phyloP scores from a whole-genome alignment of 2,797 vertebrate genomes.

The Peromyscus melanophrys region DNA sequence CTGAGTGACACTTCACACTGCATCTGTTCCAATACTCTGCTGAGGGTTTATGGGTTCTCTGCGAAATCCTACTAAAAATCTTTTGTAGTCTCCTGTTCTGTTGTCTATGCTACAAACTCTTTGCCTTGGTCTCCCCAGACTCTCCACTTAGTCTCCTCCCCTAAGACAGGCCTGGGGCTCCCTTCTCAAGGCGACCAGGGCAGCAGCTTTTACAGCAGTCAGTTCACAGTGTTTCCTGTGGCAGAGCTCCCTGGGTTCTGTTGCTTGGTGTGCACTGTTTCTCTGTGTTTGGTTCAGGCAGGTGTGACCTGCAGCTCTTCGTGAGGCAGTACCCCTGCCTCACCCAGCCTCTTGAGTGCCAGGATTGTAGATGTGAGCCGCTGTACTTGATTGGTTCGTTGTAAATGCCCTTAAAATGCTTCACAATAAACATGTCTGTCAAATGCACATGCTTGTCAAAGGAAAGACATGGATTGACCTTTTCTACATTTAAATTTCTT shows the following conservation, averaged over 20 bases:
- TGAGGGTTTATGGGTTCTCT: background rate
- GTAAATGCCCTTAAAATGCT: conserved; percentile 62
- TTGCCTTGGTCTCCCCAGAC: background rate
- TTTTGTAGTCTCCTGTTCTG: background rate
- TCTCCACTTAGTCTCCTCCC: conserved; percentile 23
- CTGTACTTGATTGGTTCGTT: background rate
- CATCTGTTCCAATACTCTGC: background rate
- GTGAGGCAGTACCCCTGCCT: background rate
- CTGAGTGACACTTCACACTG: background rate
- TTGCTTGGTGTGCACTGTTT: background rate
- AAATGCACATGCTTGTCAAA: conserved; percentile 55
- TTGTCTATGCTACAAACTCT: background rate
- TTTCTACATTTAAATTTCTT: conserved; percentile 49
- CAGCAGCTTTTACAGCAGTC: background rate
- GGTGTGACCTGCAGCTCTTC: background rate
- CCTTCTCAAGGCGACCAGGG: background rate
- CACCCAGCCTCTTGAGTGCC: background rate
- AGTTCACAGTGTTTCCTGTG: background rate
- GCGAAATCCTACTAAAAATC: background rate
- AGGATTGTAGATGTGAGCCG: background rate
- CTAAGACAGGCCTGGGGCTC: background rate
- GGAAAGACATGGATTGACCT: background rate
- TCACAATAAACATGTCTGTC: conserved; percentile 14
- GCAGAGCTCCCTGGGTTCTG: background rate
- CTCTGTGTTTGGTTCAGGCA: conserved; percentile 16